Base-by-base conservation (phyloP, 2,797 vertebrate genomes). In the Capromys pilorides region DNA sequence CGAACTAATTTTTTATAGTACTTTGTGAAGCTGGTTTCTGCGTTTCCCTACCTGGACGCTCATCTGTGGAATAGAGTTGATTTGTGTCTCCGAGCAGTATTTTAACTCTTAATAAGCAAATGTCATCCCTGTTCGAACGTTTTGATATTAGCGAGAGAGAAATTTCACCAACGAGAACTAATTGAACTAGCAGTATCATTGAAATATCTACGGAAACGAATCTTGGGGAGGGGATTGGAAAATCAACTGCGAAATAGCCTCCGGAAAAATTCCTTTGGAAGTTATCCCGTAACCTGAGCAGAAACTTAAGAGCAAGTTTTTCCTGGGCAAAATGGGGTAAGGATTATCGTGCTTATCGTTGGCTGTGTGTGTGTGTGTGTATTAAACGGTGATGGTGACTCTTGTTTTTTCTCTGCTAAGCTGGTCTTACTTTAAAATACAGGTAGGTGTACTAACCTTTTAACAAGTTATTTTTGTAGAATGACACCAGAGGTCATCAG, bases 271-370 rank as follows among this genome's bases (percentile, higher is more conserved):
- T 94, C 85, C 84, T 90, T 94, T 95, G 91, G 90, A 97, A 97
- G 96, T 95, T 95, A 94, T 96, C 96, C 94, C 83, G 84, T 96
- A 95, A 93, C 86, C 91, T 91, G 66, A 95, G 91, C 95, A 95
- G 96, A 93, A 97, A 97, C 96, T 98, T 97, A 94, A 82, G 92
- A 95, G 95, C 97, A 96, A 97, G 97, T 97, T 97, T 97, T 93
- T 97, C 45, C 54, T 98, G 98, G 97, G 96, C 98, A 98, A 98
- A 97, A 98, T 98, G 98, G 98, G 97, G 98, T 97, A 98, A 98
- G 98, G 96, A 96, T 91, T 96, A 83, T 95, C 94, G 82, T 96
- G 81, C 62, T 94, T 88, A 87, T 94, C 92, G 22, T 54, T 90
- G 57, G 95, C 22, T 73, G 9, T 89, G 78, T 66, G 16, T 86